A percentile compares a stretch with the other conserved stretches of the same genome.
Evolutionary conservation across 2,888 invertebrate species (phyloP).

Genomic region (Nemurella pictetii): DNA sequence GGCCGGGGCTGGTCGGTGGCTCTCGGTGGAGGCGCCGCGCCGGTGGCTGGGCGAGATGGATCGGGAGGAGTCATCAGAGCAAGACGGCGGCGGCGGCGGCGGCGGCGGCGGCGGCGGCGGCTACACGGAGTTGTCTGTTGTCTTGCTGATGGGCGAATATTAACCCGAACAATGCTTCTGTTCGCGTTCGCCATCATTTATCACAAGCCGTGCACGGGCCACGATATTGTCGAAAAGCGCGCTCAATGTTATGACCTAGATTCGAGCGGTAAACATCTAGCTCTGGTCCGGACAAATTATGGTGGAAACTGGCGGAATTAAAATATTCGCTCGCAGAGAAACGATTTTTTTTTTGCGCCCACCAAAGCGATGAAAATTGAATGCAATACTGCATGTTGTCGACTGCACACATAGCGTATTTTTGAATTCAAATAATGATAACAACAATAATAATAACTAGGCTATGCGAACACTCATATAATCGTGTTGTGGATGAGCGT

Average conservation of each 20-base stretch:
- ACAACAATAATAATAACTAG: too few relatives aligned
- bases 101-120: too few relatives aligned
- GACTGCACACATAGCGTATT: neutral
- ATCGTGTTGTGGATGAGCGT: too few relatives aligned
- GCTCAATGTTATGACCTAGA: neutral
- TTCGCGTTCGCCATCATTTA: neutral
- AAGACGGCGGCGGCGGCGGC: too few relatives aligned
- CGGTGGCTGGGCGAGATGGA: neutral
- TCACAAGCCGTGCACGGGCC: neutral
- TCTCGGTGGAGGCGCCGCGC: neutral
- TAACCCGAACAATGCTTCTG: neutral
- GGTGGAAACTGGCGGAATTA: neutral
- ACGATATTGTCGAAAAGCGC: neutral
- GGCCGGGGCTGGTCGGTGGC: neutral
- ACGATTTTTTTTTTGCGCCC: neutral
- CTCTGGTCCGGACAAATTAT: neutral
- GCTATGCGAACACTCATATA: too few relatives aligned
- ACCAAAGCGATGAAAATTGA: neutral
- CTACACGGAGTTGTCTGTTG: neutral
- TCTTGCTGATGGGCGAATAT: neutral
- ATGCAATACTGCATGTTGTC: neutral
- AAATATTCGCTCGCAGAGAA: neutral
- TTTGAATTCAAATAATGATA: neutral
- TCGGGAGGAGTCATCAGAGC: neutral
- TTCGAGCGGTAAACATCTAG: neutral